phyloP scores from a whole-genome alignment of 2,888 invertebrate genomes.

The Acleris literana region DNA sequence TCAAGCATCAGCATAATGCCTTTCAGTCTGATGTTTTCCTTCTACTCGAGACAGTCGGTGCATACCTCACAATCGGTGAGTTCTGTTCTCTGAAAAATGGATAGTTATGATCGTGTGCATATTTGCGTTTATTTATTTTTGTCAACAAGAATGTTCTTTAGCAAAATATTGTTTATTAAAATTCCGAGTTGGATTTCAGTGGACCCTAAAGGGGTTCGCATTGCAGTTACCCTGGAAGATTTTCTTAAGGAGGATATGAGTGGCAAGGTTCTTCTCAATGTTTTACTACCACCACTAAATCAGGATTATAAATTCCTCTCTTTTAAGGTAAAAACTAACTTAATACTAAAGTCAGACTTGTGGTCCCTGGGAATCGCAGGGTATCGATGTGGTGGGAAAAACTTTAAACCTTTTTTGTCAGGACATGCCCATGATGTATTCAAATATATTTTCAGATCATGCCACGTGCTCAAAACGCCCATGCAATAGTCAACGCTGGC shows the following conservation, averaged over 20 bases:
- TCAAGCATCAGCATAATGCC: slow-evolving; percentile 84
- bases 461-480: slow-evolving; percentile 88
- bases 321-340: slow-evolving; percentile 40
- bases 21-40: slow-evolving; percentile 87
- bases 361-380: no score
- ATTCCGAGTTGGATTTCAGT: slow-evolving; percentile 35
- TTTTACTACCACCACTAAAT: slow-evolving; percentile 43
- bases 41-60: slow-evolving; percentile 81
- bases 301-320: slow-evolving; percentile 41
- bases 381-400: no score
- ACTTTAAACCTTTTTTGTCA: no score
- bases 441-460: slow-evolving; percentile 82
- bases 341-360: no score
- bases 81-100: slow-evolving; percentile 1
- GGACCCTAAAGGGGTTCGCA: slow-evolving; percentile 7
- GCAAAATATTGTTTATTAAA: background rate
- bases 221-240: slow-evolving; percentile 57
- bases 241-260: slow-evolving; percentile 60
- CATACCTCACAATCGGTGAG: slow-evolving; percentile 79
- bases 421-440: no score
- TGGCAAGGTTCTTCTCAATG: slow-evolving; percentile 57
- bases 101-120: background rate
- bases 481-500: slow-evolving; percentile 90
- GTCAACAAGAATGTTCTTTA: no score
- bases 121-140: background rate